Evolutionary conservation across 2,888 invertebrate genomes (phyloP).

Genomic region (Apamea sordens): DNA sequence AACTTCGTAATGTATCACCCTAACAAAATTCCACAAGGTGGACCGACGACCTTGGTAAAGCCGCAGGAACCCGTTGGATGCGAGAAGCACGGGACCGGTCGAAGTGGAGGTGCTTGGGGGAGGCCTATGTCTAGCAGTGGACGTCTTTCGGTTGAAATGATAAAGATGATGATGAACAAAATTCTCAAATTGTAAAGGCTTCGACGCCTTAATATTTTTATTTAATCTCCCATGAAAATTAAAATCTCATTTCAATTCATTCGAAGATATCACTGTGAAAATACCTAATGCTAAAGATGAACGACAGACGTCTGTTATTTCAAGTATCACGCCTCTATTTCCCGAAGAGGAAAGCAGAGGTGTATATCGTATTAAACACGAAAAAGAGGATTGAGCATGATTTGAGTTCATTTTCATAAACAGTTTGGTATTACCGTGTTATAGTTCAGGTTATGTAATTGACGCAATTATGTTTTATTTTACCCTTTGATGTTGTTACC

Average conservation of each 20-base stretch:
- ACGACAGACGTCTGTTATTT: background rate
- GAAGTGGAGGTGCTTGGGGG: too few species aligned
- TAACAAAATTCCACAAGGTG: background rate
- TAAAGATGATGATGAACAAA: too few species aligned
- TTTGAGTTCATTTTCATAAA: conserved; percentile 1
- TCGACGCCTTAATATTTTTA: background rate
- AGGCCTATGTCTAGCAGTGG: too few species aligned
- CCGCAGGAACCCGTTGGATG: too few species aligned
- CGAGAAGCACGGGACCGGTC: too few species aligned
- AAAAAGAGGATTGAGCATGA: background rate
- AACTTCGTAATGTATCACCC: background rate
- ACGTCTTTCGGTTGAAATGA: too few species aligned
- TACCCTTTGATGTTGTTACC: background rate
- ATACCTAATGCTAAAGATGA: background rate
- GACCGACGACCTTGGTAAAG: too few species aligned
- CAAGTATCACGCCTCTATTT: background rate
- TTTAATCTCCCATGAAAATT: background rate
- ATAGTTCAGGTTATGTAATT: background rate
- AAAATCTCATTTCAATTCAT: background rate
- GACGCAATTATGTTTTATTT: background rate
- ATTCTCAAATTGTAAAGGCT: too few species aligned
- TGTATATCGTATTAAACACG: background rate
- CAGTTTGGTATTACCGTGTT: background rate
- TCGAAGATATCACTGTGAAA: background rate
- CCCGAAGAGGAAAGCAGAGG: background rate